Base-by-base conservation (phyloP, 2,113 vertebrate species). In the Platycercus adscitus region DNA sequence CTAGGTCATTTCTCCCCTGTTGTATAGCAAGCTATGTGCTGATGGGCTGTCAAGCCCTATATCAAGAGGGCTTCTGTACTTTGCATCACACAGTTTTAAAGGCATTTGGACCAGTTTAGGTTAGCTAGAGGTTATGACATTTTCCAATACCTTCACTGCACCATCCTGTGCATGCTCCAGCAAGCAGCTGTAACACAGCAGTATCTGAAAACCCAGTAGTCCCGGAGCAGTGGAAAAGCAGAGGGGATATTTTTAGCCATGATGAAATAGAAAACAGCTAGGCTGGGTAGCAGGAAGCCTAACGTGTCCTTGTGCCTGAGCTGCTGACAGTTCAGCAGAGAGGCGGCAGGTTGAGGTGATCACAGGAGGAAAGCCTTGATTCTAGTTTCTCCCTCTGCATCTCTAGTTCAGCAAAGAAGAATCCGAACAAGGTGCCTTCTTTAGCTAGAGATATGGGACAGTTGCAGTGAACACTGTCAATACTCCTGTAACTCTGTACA, bases 91-190 rank as follows among this genome's bases (percentile, higher is more conserved):
- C 6, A 35, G 19, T 44, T 75, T 89, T 63, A 33, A 75, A 61
- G 20, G 35, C 35, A 31, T 70, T 75, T 65, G 50, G 55, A 83
- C 46, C 37, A 46, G 26, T 79, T 35, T 49, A 53, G 12, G 17
- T 65, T 71, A 60, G 17, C 23, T 46, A 50, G 17, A 0, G 1
- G 20, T 10, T 58, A 66, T 28, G 17, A 76, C 21, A 25, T 53
- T 49, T 15, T 33, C 44, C 0, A 0, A n/a, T 46, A 50, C 13
- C 35, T 55, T 79, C 18, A 31, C n/a, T 4, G 2, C 7, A 11
- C 26, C n/a, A 17, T 31, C 28, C 44, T 50, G 47, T 20, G 46
- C 46, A 31, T 71, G 29, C 47, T 80, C 44, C n/a, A 25, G 35
- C 1, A 1, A 70, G 44, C 46, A 50, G 60, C 28, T 79, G 53